A percentile compares a stretch with the other conserved stretches of the same genome.
phyloP scores from a whole-genome alignment of 2,797 vertebrate species.

The Tapera naevia region DNA sequence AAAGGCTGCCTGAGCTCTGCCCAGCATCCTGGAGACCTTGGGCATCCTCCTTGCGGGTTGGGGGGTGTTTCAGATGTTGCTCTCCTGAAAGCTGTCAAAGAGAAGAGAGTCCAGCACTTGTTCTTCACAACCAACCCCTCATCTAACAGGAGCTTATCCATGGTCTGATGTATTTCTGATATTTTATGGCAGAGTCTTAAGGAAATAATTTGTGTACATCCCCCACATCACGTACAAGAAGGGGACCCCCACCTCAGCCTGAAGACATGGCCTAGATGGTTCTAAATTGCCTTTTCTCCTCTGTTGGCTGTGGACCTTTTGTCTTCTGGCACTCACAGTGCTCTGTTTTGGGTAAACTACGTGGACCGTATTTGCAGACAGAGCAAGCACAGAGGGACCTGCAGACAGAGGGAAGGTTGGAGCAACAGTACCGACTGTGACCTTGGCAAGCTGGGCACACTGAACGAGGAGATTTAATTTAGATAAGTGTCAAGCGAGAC shows the following conservation, averaged over 20 bases:
- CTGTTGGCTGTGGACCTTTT: background rate
- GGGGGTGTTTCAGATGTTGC: background rate
- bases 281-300: background rate
- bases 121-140: background rate
- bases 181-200: background rate
- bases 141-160: background rate
- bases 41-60: background rate
- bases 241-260: background rate
- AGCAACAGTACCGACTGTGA: background rate
- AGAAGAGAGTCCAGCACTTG: background rate
- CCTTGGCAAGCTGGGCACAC: background rate
- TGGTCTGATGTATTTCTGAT: background rate
- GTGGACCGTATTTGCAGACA: accelerated
- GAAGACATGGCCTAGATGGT: background rate
- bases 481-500: conserved; percentile 4
- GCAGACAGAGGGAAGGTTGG: background rate
- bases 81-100: background rate
- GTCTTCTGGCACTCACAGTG: background rate
- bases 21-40: background rate
- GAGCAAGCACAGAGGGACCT: accelerated
- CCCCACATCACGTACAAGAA: accelerated
- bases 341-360: background rate
- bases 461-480: conserved; percentile 42
- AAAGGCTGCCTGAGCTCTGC: background rate
- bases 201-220: background rate